Percentiles rank a stretch among this genome's conserved stretches.
phyloP scores from a whole-genome alignment of 1,140 invertebrate genomes.

The Chironomus tepperi region DNA sequence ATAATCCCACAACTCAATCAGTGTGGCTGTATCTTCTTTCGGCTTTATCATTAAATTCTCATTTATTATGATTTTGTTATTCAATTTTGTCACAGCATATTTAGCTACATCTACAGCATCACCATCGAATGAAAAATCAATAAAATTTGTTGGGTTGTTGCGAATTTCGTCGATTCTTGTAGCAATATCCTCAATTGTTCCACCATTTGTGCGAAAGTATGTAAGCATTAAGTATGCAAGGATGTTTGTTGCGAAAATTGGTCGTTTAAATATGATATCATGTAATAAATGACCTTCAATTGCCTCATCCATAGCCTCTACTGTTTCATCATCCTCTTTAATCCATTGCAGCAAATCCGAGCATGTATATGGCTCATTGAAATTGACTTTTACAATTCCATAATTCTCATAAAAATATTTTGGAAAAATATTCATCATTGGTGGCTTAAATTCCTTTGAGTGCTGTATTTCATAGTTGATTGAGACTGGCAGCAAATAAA shows the following conservation, averaged over 20 bases:
- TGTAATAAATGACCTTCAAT: not conserved
- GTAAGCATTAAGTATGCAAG: not conserved
- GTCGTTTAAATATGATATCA: not conserved
- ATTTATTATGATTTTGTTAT: not conserved
- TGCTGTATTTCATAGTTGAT: not conserved
- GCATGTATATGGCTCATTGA: not conserved
- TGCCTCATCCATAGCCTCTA: not conserved
- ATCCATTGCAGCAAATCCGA: not conserved
- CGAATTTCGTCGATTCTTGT: not conserved
- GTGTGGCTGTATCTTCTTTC: not conserved
- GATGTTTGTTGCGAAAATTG: not conserved
- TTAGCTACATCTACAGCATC: not conserved
- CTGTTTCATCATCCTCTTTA: not conserved
- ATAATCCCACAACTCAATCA: not conserved
- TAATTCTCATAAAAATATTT: not conserved
- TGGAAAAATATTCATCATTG: not conserved
- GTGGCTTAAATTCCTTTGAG: not conserved
- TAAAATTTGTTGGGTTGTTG: not conserved
- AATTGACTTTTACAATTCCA: not conserved
- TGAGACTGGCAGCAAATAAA: not conserved
- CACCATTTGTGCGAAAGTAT: not conserved
- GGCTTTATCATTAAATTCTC: not conserved
- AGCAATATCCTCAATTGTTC: not conserved
- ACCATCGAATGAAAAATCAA: not conserved
- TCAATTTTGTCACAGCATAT: not conserved